These are phyloP conservation scores for Dinoponera quadriceps DNA, from an alignment of 1,140 invertebrate genomes.

Conservation along the genomic window DNA sequence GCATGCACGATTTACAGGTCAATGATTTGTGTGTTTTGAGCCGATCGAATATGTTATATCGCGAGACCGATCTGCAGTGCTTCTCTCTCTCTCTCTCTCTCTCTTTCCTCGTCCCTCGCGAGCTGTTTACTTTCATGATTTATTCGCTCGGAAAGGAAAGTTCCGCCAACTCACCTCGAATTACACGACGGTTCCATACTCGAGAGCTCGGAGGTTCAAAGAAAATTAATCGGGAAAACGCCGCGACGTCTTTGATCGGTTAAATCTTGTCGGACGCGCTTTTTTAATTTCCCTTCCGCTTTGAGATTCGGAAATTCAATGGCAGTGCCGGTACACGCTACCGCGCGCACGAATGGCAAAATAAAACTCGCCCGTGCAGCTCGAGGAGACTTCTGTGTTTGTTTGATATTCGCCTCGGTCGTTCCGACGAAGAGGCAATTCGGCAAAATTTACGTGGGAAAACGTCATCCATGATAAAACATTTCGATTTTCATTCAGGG, in stretches of 20 bases:
- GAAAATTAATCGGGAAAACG: slow-evolving; percentile 19
- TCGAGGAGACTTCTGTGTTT: no score
- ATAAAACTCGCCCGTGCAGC: no score
- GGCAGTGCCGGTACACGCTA: no score
- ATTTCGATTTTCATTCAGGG: no score
- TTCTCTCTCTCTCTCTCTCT: no score
- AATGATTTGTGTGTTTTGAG: slow-evolving; percentile 14
- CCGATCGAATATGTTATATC: slow-evolving; percentile 8
- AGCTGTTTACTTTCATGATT: slow-evolving; percentile 32
- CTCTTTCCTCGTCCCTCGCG: not conserved
- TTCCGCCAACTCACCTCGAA: not conserved
- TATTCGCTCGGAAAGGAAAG: slow-evolving; percentile 12
- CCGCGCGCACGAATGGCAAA: no score
- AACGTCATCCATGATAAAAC: no score
- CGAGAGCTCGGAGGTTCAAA: not conserved
- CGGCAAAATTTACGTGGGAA: no score
- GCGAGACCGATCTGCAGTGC: not conserved
- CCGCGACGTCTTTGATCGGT: not conserved
- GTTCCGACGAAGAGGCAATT: no score
- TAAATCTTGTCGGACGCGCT: not conserved
- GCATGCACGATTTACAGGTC: slow-evolving; percentile 5
- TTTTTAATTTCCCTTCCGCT: not conserved
- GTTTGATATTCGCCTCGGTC: no score
- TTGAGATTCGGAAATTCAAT: not conserved
- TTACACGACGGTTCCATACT: not conserved